Evolutionary conservation across 1,140 invertebrate genomes (phyloP), one percentile per base, ranked within the genome.

Genomic region (Apis florea): DNA sequence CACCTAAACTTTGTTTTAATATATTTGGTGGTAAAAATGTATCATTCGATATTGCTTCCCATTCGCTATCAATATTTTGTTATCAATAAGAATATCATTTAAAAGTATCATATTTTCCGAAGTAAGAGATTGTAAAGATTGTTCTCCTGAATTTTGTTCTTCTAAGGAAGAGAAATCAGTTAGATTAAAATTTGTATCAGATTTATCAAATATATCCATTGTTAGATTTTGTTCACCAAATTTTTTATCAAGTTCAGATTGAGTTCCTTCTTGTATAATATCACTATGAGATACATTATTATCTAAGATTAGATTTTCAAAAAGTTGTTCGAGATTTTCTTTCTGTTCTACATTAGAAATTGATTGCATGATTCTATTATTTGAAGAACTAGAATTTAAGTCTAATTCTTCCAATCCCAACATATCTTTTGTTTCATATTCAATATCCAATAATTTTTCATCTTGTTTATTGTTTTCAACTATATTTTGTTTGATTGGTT

Each of bases 11-110:
- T 77, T 94, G 92, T 68, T 94, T 93, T 64, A 94, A 83, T 77
- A 94, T 92, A 54, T 87, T 91, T 12, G 91, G 85, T 51, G 93
- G 93, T 74, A 94, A 89, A 84, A 94, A 94, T 11, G 90, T 92
- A 31, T 93, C 90, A 19, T 85, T 89, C 10, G 90, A 87, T 59
- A 92, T 83, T 24, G 80, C n/a, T 51, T 93, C 92, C 91, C 91
- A 93, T 19, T 92, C 92, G 31, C 49, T 80, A 78, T 31, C 87
- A 19, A 54, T 88, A 17, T 76, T 59, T 63, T 82, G 81, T 54
- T 88, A 21, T 88, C 90, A 71, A 91, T 89, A 1, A 94, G 79
- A 73, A 94, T 93, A n/a, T 93, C 93, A 82, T 92, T 91, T 19
- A 94, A 84, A 58, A 94, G 85, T 21, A 88, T 86, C 31, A 93